phyloP scores from a whole-genome alignment of 2,888 invertebrate species.

The Hydroisotoma schaefferi region DNA sequence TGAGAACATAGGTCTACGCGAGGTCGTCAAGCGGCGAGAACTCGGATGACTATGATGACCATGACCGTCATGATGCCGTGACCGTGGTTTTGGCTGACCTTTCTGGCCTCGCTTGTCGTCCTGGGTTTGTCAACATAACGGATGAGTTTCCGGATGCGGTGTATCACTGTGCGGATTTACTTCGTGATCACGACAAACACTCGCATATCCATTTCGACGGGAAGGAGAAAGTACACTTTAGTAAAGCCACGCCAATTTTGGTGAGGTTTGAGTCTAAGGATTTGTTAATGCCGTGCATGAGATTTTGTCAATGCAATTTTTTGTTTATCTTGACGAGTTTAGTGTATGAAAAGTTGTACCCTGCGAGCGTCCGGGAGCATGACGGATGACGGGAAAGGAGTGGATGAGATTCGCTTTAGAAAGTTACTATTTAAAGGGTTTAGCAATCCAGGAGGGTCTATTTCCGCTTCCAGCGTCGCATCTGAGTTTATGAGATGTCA shows the following conservation, averaged over 20 bases:
- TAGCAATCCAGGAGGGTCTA: neutral
- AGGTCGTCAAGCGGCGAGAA: too few relatives aligned
- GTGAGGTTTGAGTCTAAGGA: neutral
- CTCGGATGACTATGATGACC: too few relatives aligned
- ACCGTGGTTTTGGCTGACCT: too few relatives aligned
- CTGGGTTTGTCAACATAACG: neutral
- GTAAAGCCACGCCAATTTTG: neutral
- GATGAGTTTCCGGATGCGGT: neutral
- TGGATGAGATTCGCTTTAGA: neutral
- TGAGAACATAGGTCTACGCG: too few relatives aligned
- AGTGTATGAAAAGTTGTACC: neutral
- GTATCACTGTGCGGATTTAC: neutral
- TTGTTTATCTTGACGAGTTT: neutral
- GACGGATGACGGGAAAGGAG: neutral
- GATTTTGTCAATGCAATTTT: neutral
- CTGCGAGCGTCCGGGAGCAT: neutral
- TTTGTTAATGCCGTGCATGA: neutral
- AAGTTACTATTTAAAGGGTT: neutral
- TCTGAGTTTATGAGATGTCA: neutral
- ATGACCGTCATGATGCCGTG: too few relatives aligned
- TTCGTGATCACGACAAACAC: neutral
- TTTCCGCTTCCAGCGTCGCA: neutral
- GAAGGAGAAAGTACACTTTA: neutral
- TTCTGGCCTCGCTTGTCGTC: too few relatives aligned
- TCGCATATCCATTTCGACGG: neutral